These are phyloP conservation scores for Melospiza georgiana DNA, from an alignment of 2,113 vertebrate genomes.

Conservation along the genomic window DNA sequence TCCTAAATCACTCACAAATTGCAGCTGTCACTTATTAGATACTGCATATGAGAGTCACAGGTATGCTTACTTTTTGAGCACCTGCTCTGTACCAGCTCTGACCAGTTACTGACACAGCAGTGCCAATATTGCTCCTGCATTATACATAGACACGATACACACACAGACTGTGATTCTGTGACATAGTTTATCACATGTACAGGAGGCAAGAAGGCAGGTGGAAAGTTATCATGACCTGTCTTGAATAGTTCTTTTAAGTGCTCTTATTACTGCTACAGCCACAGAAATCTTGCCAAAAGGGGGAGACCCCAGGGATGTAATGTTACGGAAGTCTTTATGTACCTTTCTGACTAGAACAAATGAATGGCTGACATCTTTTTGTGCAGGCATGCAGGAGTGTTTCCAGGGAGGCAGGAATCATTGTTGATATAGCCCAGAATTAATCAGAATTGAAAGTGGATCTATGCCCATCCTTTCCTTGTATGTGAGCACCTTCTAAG, in stretches of 20 bases:
- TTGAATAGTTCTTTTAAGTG: not conserved
- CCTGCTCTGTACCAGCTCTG: not conserved
- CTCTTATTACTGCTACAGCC: not conserved
- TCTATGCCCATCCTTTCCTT: not conserved
- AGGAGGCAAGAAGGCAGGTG: not conserved
- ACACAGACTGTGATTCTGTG: not conserved
- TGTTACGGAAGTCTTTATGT: not conserved
- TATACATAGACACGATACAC: accelerated
- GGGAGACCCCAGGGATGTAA: not conserved
- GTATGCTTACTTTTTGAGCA: not conserved
- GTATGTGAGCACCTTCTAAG: not conserved
- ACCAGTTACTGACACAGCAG: not conserved
- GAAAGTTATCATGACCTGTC: not conserved
- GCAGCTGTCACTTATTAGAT: not conserved
- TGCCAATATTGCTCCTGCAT: not conserved
- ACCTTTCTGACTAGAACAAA: not conserved
- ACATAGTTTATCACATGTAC: not conserved
- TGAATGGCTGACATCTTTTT: not conserved
- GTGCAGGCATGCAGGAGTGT: not conserved
- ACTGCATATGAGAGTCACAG: not conserved
- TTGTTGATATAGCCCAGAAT: not conserved
- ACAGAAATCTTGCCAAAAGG: not conserved
- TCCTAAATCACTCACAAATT: not conserved
- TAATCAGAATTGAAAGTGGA: not conserved
- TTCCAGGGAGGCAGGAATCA: not conserved